Conservation (phyloP, 2,888 invertebrate genomes). For the Lamellibrachia satsuma region DNA sequence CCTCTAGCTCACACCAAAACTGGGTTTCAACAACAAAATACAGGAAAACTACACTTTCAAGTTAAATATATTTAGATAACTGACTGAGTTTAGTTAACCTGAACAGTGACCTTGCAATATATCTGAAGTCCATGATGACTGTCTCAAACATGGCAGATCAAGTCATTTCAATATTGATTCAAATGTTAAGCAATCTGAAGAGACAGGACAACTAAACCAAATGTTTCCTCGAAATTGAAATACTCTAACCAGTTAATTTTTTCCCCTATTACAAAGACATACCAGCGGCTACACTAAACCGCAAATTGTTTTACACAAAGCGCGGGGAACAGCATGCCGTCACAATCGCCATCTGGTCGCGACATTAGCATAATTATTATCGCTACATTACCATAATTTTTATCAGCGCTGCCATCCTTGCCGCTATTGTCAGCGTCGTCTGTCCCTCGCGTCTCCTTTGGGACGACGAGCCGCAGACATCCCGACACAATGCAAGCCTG, state of each 20-base stretch:
- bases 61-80: not conserved
- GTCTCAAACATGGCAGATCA: not conserved
- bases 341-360: not conserved
- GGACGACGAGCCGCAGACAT: not conserved
- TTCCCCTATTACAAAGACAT: not conserved
- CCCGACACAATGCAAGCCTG: not conserved
- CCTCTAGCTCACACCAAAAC: not conserved
- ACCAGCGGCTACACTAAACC: not conserved
- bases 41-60: not conserved
- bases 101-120: not conserved
- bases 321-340: not conserved
- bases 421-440: not conserved
- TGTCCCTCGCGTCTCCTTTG: not conserved
- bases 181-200: not conserved
- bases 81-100: not conserved
- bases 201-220: not conserved
- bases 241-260: not conserved
- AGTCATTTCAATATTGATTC: not conserved
- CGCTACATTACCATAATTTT: constrained; percentile 17
- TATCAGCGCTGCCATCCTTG: not conserved
- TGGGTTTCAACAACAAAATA: not conserved
- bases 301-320: not conserved
- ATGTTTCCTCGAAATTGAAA: not conserved
- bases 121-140: not conserved
- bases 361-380: constrained; percentile 4